A percentile compares a stretch with the other conserved stretches of the same genome.
phyloP scores from a whole-genome alignment of 2,113 vertebrate species.

The Asarcornis scutulata region DNA sequence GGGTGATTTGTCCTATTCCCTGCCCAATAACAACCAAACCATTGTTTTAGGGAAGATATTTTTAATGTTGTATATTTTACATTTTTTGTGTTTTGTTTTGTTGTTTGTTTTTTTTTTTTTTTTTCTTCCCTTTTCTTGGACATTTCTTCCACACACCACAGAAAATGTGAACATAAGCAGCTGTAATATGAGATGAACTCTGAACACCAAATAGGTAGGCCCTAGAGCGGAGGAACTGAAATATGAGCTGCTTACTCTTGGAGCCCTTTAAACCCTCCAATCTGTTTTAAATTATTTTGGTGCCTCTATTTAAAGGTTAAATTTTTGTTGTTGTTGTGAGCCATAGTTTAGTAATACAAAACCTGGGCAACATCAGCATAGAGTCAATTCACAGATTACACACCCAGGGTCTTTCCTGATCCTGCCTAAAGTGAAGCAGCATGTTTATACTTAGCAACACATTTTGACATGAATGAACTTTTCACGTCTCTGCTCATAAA shows the following conservation, averaged over 20 bases:
- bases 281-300: constrained; percentile 78
- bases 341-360: constrained; percentile 55
- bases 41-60: constrained; percentile 53
- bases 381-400: constrained; percentile 72
- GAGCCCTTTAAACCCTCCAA: constrained; percentile 74
- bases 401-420: constrained; percentile 69
- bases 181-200: constrained; percentile 74
- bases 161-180: constrained; percentile 69
- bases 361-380: constrained; percentile 61
- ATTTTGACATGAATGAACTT: constrained; percentile 74
- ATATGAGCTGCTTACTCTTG: constrained; percentile 65
- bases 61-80: constrained; percentile 62
- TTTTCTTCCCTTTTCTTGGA: constrained; percentile 18
- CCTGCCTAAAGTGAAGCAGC: constrained; percentile 66
- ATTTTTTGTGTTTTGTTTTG: not conserved
- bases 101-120: constrained; percentile 24
- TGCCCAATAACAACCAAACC: constrained; percentile 53
- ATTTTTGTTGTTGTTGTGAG: constrained; percentile 72
- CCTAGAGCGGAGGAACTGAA: constrained; percentile 69
- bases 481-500: constrained; percentile 74
- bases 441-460: constrained; percentile 73
- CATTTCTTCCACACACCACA: constrained; percentile 33
- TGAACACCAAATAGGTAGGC: constrained; percentile 70
- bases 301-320: constrained; percentile 75
- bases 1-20: constrained; percentile 65